A percentile compares a stretch with the other conserved stretches of the same genome.
Evolutionary conservation across 2,797 vertebrate species (phyloP).

Genomic region (Parotocinclus haroldoi): DNA sequence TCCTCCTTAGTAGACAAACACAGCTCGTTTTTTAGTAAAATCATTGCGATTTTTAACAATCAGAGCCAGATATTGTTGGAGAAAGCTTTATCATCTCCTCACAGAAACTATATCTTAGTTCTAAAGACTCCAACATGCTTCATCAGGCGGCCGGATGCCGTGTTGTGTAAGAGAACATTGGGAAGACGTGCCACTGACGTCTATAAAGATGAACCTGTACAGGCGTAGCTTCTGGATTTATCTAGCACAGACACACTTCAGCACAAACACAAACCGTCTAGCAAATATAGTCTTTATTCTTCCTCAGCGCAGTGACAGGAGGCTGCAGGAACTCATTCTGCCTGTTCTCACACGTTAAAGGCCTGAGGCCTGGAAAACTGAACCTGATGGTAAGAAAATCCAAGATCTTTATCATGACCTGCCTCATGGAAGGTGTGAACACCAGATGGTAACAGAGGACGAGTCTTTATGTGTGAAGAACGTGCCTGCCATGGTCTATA

Average conservation of each 20-base stretch:
- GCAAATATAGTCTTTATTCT: neutral
- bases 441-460: slow-evolving; percentile 12
- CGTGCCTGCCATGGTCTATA: slow-evolving; percentile 5
- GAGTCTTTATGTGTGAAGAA: slow-evolving; percentile 5
- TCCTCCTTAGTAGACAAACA: slow-evolving; percentile 43
- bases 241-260: too few species aligned
- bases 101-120: too few species aligned
- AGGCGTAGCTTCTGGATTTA: too few species aligned
- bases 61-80: too few species aligned
- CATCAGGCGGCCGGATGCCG: too few species aligned
- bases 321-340: slow-evolving; percentile 15
- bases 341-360: slow-evolving; percentile 37
- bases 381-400: slow-evolving; percentile 28
- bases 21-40: neutral
- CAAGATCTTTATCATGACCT: slow-evolving; percentile 35
- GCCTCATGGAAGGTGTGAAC: slow-evolving; percentile 8
- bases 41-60: too few species aligned
- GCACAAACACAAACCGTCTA: neutral
- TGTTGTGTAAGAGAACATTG: too few species aligned
- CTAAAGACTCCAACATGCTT: too few species aligned
- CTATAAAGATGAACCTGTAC: too few species aligned
- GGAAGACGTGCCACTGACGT: too few species aligned
- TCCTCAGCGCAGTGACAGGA: slow-evolving; percentile 13
- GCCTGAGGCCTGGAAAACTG: slow-evolving; percentile 44
- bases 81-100: too few species aligned